Evolutionary conservation across 2,797 vertebrate species (phyloP), one percentile per base, ranked within the genome.

Genomic region (Phoebastria nigripes): DNA sequence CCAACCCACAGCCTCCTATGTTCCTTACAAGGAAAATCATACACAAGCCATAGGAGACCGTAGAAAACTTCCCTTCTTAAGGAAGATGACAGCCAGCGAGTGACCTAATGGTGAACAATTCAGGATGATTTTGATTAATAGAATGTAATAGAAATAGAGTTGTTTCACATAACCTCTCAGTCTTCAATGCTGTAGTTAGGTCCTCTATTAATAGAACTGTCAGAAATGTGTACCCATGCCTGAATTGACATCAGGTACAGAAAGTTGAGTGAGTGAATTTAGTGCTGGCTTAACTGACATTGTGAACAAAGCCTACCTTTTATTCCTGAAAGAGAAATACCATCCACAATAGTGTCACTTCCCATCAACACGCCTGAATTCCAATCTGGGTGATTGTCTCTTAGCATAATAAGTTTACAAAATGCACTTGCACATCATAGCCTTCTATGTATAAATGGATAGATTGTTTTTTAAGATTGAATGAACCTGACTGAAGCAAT

Each of bases 181-280:
- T 76, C 67, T 88, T 77, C 84, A 58, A 37, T 59, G 91, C 94
- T 94, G 83, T 31, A 87, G 92, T 93, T 92, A 82, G 79, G 93
- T 69, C 85, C 90, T 94, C 96, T 97, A 97, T 97, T 96, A 97
- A 97, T 96, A 97, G 97, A 93, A n/a, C 86, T 96, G 97, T 97
- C 94, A 97, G 94, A 96, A 95, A 95, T 5, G 51, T 84, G 76
- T 95, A 62, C 78, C 94, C 70, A 28, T 89, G 87, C 90, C 86
- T 91, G 92, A 96, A 89, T 22, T 96, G 93, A 95, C 84, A 96
- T 72, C 90, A 94, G 86, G 96, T 95, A 94, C 93, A 86, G 82
- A 80, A 93, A 93, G 82, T 65, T 93, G 88, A 96, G 77, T 31
- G 65, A 97, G 72, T 72, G 91, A 96, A 91, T 95, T 92, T 65